Evolutionary conservation across 2,888 invertebrate genomes (phyloP), one percentile per base, ranked within the genome.

Genomic region (Siphlonurus alternatus): DNA sequence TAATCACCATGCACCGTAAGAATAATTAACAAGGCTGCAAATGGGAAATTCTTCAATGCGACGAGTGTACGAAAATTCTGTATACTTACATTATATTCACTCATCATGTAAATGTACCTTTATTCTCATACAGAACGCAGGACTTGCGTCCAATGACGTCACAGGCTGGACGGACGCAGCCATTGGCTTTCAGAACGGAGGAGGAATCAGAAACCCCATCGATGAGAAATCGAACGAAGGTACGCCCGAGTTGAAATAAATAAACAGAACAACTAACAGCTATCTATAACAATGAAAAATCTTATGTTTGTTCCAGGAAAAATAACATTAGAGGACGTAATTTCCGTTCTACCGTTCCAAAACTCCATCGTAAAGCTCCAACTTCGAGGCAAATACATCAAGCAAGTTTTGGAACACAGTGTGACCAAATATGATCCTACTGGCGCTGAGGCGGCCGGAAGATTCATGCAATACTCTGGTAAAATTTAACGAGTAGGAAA

Each of bases 381-480:
- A 59, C 74, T 93, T n/a, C 82, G 77, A 22, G 94, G 93, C 0
- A 76, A 77, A 61, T 75, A 77, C 25, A 72, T 96, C 2, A 72
- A 78, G 63, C 76, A 82, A 63, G 82, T 85, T 70, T 76, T 92
- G 2, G 90, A 92, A 72, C 82, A 81, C 73, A 79, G 86, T 1
- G 88, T 89, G 1, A 73, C 74, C 1, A 70, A 71, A 1, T 76
- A 75, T 66, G 78, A 79, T 64, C 73, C 74, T 0, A 72, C 72
- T 1, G 78, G 80, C n/a, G 75, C 80, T 1, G 80, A 76, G 2
- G 71, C 70, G 1, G 68, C 78, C 19, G 93, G 93, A 0, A 85
- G 85, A 67, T 94, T 93, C 71, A 77, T 94, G 3, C 94, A 95
- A 77, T 77, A 87, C 64, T 91, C 94, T n/a, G 93, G 93, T 78